Base-by-base conservation (phyloP, 2,888 invertebrate species). In the Pristionchus fissidentatus region DNA sequence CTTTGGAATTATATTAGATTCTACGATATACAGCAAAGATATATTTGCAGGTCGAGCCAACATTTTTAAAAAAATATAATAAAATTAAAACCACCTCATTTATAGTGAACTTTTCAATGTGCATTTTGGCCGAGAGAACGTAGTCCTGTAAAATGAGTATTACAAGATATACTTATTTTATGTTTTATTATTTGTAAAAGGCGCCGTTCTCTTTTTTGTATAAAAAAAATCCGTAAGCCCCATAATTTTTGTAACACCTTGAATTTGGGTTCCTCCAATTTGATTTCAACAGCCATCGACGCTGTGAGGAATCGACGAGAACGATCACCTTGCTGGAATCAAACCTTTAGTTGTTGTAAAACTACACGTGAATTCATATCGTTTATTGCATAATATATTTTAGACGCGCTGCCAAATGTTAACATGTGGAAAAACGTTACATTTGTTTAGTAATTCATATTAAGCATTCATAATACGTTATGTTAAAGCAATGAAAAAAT, bases 21-120 rank as follows among this genome's bases (percentile, higher is more conserved):
- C 26, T 22, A 8, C 60, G 26, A 13, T 26, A 19, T 60, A 26
- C n/a, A n/a, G n/a, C n/a, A n/a, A n/a, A n/a, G n/a, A n/a, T n/a
- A n/a, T n/a, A n/a, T n/a, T n/a, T n/a, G n/a, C n/a, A n/a, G n/a
- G n/a, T n/a, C n/a, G n/a, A n/a, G n/a, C n/a, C n/a, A n/a, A n/a
- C n/a, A n/a, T n/a, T n/a, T n/a, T n/a, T n/a, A n/a, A n/a, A n/a
- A n/a, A n/a, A n/a, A n/a, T n/a, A n/a, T n/a, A 49, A 26, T 22
- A 4, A 80, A 52, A 78, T n/a, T n/a, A 22, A 35, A 83, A 84
- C 77, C 73, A 92, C 91, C 84, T 92, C 90, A 26, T 86, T 86
- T 84, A 92, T 90, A 77, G 92, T 90, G 88, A 92, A 92, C 80
- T 90, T 89, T 73, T 92, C 92, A 77, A 92, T 92, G 84, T 87